phyloP scores from a whole-genome alignment of 2,888 invertebrate genomes.

The Dynastes tityus region DNA sequence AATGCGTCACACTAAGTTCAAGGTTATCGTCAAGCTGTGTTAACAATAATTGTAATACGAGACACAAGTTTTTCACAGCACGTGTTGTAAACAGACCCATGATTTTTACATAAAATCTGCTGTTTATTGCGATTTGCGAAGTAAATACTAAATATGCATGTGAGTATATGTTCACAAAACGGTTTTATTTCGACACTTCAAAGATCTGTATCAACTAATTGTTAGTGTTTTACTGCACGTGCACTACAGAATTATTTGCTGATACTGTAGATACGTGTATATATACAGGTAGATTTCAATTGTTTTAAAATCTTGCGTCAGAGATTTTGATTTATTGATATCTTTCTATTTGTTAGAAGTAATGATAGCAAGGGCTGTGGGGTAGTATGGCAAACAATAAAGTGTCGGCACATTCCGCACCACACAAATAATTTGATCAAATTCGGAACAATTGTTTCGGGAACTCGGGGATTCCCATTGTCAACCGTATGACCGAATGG shows the following conservation, averaged over 20 bases:
- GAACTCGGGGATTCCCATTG: too few species aligned
- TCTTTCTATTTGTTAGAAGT: background rate
- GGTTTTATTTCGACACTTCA: background rate
- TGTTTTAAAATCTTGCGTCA: background rate
- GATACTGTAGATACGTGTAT: background rate
- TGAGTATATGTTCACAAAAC: background rate
- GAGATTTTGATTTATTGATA: background rate
- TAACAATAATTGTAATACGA: constrained; percentile 39
- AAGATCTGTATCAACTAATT: constrained; percentile 1
- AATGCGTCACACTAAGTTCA: constrained; percentile 45
- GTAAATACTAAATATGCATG: constrained; percentile 28
- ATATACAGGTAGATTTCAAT: background rate
- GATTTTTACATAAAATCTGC: constrained; percentile 8
- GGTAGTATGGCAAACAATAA: too few species aligned
- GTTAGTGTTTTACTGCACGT: background rate
- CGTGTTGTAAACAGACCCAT: constrained; percentile 34
- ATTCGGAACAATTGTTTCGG: too few species aligned
- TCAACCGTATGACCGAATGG: too few species aligned
- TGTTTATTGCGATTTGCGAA: constrained; percentile 8
- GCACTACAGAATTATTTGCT: background rate
- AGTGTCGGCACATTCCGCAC: too few species aligned
- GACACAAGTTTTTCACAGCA: constrained; percentile 33
- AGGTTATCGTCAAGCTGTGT: constrained; percentile 43
- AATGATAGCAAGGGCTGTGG: too few species aligned
- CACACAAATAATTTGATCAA: too few species aligned